These are phyloP conservation scores for Allacma fusca DNA, from an alignment of 2,888 invertebrate species.

Conservation along the genomic window DNA sequence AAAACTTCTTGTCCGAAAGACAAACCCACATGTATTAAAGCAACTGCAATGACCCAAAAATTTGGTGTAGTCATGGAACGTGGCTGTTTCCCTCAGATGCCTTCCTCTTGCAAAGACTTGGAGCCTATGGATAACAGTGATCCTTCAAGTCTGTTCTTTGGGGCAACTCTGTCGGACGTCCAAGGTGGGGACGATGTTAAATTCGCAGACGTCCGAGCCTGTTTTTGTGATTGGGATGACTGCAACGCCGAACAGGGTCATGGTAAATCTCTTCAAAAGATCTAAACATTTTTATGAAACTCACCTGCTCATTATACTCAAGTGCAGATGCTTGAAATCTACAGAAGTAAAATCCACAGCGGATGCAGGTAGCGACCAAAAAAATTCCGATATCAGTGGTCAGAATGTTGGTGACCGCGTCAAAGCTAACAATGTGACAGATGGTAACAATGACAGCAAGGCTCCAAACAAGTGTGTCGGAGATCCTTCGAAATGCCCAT, in stretches of 20 bases:
- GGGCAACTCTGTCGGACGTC: not conserved
- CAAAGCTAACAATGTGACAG: too few relatives aligned
- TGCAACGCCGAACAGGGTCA: not conserved
- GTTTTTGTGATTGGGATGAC: conserved; percentile 5
- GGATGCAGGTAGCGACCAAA: too few relatives aligned
- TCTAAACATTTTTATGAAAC: too few relatives aligned
- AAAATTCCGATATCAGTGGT: too few relatives aligned
- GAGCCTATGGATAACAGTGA: not conserved
- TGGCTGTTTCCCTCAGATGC: not conserved
- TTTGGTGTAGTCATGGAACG: not conserved
- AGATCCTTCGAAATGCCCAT: too few relatives aligned
- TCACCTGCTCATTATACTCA: too few relatives aligned
- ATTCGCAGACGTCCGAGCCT: not conserved
- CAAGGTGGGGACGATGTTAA: not conserved
- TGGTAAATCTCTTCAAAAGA: not conserved
- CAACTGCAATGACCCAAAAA: not conserved
- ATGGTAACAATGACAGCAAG: too few relatives aligned
- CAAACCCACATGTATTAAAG: conserved; percentile 6
- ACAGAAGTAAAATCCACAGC: too few relatives aligned
- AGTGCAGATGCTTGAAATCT: too few relatives aligned
- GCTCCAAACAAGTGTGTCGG: too few relatives aligned
- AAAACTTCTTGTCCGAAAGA: not conserved
- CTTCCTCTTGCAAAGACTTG: not conserved
- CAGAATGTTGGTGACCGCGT: too few relatives aligned
- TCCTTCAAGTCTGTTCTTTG: not conserved